A percentile compares a stretch with the other conserved stretches of the same genome.
Conservation (phyloP, 2,113 vertebrate genomes). For the Coreoperca whiteheadi region DNA sequence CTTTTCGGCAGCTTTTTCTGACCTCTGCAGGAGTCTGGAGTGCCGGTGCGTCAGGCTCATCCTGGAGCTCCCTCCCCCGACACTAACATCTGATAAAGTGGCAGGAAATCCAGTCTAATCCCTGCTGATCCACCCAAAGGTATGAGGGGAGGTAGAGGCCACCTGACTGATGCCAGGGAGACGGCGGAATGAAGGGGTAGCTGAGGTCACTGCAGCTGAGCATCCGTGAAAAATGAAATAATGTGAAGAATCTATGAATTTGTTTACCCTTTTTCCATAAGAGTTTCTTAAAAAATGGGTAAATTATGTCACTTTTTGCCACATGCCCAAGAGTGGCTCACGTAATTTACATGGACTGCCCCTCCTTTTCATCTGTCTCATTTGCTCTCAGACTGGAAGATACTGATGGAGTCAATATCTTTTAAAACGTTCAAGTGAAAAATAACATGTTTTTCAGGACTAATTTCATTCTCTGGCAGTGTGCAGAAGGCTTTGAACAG, state of each 20-base stretch:
- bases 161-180: not conserved
- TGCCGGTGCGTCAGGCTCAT: not conserved
- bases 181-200: not conserved
- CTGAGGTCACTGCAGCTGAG: slow-evolving; percentile 16
- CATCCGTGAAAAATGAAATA: slow-evolving; percentile 6
- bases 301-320: not conserved
- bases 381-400: not conserved
- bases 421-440: not conserved
- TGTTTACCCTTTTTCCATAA: not conserved
- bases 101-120: slow-evolving; percentile 55
- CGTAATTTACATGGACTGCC: not conserved
- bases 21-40: slow-evolving; percentile 22
- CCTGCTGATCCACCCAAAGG: slow-evolving; percentile 45
- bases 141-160: slow-evolving; percentile 44
- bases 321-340: not conserved
- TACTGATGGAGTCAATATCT: not conserved
- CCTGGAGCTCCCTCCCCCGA: slow-evolving; percentile 9
- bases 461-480: slow-evolving; percentile 1
- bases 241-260: not conserved
- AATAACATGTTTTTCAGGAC: slow-evolving; percentile 9
- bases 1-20: slow-evolving; percentile 37
- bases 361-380: not conserved
- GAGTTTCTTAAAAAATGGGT: not conserved
- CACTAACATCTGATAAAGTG: slow-evolving; percentile 23
- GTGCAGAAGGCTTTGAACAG: not conserved